Conservation (phyloP, 1,140 invertebrate species). For the Halictus rubicundus region DNA sequence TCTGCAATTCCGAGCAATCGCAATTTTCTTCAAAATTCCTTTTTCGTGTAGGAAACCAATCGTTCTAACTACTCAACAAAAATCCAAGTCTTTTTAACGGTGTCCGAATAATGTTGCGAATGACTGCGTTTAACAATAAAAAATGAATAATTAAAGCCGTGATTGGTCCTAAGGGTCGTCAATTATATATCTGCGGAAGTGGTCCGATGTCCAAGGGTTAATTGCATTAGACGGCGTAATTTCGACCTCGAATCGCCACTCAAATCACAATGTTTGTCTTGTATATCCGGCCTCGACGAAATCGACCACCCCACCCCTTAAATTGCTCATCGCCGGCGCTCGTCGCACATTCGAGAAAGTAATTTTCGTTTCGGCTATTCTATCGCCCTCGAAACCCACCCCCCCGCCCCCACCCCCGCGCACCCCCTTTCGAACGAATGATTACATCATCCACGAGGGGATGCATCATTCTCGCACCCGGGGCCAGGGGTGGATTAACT, state of each 20-base stretch:
- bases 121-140: too few relatives aligned
- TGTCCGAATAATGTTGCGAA: too few relatives aligned
- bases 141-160: too few relatives aligned
- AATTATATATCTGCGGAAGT: too few relatives aligned
- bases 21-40: too few relatives aligned
- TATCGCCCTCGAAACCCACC: slow-evolving; percentile 46
- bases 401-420: background rate
- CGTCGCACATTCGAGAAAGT: slow-evolving; percentile 61
- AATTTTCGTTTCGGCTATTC: slow-evolving; percentile 67
- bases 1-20: too few relatives aligned
- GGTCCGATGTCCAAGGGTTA: background rate
- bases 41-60: too few relatives aligned
- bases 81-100: too few relatives aligned
- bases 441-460: slow-evolving; percentile 68
- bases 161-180: too few relatives aligned
- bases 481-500: slow-evolving; percentile 58
- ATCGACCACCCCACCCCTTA: slow-evolving; percentile 45
- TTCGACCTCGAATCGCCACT: slow-evolving; percentile 41
- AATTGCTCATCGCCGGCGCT: slow-evolving; percentile 57
- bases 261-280: slow-evolving; percentile 59
- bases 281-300: slow-evolving; percentile 49
- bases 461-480: slow-evolving; percentile 60
- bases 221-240: slow-evolving; percentile 46
- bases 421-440: slow-evolving; percentile 61
- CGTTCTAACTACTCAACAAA: too few relatives aligned